These are phyloP conservation scores for Neomonachus schauinslandi DNA, from an alignment of 2,113 vertebrate species.

Conservation along the genomic window DNA sequence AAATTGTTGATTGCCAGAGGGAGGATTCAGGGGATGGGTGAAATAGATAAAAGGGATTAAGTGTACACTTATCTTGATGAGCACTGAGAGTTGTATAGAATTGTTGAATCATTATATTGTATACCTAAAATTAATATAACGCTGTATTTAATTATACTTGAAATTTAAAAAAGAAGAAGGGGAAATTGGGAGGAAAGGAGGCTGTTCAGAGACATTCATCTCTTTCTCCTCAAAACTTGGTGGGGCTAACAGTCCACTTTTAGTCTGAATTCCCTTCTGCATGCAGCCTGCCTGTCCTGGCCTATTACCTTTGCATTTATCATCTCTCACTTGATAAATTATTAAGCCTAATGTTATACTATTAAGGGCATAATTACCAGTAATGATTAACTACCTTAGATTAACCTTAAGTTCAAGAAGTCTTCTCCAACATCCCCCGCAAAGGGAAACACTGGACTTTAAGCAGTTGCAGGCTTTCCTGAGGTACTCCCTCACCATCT, in stretches of 20 bases:
- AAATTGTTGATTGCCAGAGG: neutral
- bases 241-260: neutral
- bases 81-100: neutral
- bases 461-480: neutral
- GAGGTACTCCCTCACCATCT: neutral
- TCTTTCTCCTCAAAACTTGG: neutral
- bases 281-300: neutral
- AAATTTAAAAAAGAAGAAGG: neutral
- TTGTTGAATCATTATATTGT: neutral
- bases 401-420: slow-evolving; percentile 74
- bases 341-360: slow-evolving; percentile 83
- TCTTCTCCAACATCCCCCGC: slow-evolving; percentile 9
- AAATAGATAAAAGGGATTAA: neutral
- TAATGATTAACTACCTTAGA: slow-evolving; percentile 84
- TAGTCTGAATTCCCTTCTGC: neutral
- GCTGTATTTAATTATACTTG: neutral
- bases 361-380: slow-evolving; percentile 79
- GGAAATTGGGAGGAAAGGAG: neutral
- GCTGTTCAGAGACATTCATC: neutral
- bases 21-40: neutral
- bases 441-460: neutral
- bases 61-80: neutral
- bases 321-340: slow-evolving; percentile 78
- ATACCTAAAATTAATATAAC: neutral
- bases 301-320: neutral